Base-by-base conservation (phyloP, 2,888 invertebrate species). In the Drosophila cognata region DNA sequence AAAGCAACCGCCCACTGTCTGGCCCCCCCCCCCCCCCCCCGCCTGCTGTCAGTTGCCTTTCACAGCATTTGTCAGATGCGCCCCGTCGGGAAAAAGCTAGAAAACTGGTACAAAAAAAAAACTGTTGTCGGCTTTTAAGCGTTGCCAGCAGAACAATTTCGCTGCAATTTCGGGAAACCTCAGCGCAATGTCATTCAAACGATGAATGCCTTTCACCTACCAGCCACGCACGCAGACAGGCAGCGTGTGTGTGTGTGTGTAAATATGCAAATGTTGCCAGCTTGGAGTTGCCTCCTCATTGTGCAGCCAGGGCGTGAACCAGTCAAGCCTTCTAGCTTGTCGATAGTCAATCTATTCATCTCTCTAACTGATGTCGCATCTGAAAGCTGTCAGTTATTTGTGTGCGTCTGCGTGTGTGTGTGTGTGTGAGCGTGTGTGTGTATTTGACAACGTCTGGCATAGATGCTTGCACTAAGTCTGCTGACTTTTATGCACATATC, bases 401-500 rank as follows among this genome's bases (percentile, higher is more conserved):
- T 33, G 58, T 53, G 60, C 71, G 67, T 62, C n/a, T 51, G 29
- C 36, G 6, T 63, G 43, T 21, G 16, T 43, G 11, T 5, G 43
- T 70, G 77, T 16, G 16, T 16, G 50, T 59, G 50, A 69, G 64
- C 51, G 48, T 18, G 50, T 18, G 11, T 51, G 29, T 50, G 50
- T 28, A 2, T 50, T 50, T 58, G 67, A 57, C 55, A 29, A 56
- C 25, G 48, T 41, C 18, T 59, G 60, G 7, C n/a, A 8, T 16
- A 31, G 35, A 16, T 41, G 38, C 18, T 16, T 21, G 62, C 59
- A 65, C 57, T 67, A 60, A 81, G 82, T 89, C 81, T 77, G 80
- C 79, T 87, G 84, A 86, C 91, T 88, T 89, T 84, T 81, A 91
- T 91, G 89, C 88, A 91, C 91, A 91, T 91, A 91, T 91, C 89